Percentiles rank a stretch among this genome's conserved stretches.
Conservation (phyloP, 2,888 invertebrate species). For the Erannis defoliaria region DNA sequence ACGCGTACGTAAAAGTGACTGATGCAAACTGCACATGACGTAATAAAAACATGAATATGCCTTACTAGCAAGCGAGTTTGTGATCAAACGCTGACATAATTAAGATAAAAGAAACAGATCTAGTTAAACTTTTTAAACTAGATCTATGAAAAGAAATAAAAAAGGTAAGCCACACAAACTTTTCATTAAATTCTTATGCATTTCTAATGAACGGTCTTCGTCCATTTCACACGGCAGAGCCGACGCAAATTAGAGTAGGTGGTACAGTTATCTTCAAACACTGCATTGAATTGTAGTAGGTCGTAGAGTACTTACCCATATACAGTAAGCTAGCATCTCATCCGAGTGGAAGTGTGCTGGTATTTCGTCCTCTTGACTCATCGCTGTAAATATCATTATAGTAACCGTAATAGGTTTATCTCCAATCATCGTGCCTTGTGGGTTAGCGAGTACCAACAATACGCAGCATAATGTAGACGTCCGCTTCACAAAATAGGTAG, state of each 20-base stretch:
- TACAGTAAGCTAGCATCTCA: not conserved
- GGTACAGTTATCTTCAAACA: slow-evolving; percentile 1
- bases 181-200: no score
- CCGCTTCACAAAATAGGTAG: not conserved
- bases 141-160: no score
- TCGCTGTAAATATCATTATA: slow-evolving; percentile 30
- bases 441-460: slow-evolving; percentile 5
- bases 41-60: slow-evolving; percentile 5
- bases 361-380: slow-evolving; percentile 25
- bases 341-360: slow-evolving; percentile 4
- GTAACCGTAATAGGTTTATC: slow-evolving; percentile 22
- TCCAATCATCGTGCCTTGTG: slow-evolving; percentile 7
- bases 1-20: not conserved
- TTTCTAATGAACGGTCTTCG: not conserved
- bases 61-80: no score
- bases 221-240: not conserved
- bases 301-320: not conserved
- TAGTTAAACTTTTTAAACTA: no score
- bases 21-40: no score
- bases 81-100: no score
- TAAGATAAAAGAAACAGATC: no score
- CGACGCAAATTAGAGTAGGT: not conserved
- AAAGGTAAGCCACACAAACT: no score
- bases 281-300: not conserved
- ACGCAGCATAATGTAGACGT: not conserved